Evolutionary conservation across 2,888 invertebrate genomes (phyloP).

Genomic region (Drosophila cracens): DNA sequence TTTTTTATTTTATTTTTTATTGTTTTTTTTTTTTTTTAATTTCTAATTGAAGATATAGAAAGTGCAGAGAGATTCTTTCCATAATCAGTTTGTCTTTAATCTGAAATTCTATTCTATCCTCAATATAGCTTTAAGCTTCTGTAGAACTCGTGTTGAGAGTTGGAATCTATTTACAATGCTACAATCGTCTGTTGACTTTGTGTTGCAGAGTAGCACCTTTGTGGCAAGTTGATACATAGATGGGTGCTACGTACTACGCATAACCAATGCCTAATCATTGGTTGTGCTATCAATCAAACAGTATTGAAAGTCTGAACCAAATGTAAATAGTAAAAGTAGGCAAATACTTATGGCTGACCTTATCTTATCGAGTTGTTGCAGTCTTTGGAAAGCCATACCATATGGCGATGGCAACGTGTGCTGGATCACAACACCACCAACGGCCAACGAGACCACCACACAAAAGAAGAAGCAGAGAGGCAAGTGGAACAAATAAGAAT

Average conservation of each 20-base stretch:
- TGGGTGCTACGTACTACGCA: conserved; percentile 13
- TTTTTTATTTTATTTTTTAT: background rate
- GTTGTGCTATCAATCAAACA: conserved; percentile 58
- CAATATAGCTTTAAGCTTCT: background rate
- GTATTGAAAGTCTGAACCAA: conserved; percentile 40
- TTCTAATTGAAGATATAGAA: background rate
- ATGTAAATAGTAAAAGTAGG: conserved; percentile 46
- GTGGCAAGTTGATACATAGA: conserved; percentile 12
- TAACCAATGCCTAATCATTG: conserved; percentile 32
- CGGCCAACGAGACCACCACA: background rate
- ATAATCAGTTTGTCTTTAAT: background rate
- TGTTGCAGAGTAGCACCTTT: background rate
- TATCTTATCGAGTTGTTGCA: conserved; percentile 51
- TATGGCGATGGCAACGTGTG: conserved; percentile 31
- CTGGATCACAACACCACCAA: conserved; percentile 22
- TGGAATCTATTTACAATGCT: background rate
- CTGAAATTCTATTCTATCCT: background rate
- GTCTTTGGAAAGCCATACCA: conserved; percentile 36
- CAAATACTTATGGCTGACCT: conserved; percentile 28
- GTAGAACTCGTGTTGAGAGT: background rate
- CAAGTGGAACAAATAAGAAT: background rate
- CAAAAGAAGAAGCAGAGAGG: conserved; percentile 2
- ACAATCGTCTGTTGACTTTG: background rate
- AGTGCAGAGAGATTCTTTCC: background rate
- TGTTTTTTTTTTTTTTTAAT: no score